Evolutionary conservation across 2,113 vertebrate genomes (phyloP).

Genomic region (Grammomys surdaster): DNA sequence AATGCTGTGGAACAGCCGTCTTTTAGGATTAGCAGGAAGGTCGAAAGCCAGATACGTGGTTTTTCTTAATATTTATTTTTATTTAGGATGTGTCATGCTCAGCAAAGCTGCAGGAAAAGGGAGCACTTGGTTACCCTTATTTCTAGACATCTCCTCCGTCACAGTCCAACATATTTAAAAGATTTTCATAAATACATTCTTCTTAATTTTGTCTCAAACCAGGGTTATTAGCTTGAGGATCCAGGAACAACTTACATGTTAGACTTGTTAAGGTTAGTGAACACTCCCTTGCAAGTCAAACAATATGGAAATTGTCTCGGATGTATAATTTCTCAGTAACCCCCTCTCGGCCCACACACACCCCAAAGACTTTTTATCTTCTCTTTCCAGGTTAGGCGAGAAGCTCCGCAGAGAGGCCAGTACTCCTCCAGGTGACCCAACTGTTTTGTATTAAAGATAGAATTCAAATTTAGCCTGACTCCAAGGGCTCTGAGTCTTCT

Average conservation of each 20-base stretch:
- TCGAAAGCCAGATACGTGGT: not conserved
- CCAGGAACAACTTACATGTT: conserved; percentile 5
- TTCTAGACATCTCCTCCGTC: not conserved
- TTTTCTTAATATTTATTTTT: conserved; percentile 66
- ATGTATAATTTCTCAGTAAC: conserved; percentile 40
- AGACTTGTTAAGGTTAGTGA: conserved; percentile 33
- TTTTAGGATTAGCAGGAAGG: not conserved
- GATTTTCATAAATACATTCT: conserved; percentile 55
- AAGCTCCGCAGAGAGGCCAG: not conserved
- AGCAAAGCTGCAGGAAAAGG: not conserved
- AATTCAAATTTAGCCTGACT: not conserved
- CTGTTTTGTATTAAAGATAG: not conserved
- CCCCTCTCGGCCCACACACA: no score
- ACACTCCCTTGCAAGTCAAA: not conserved
- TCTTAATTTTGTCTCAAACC: conserved; percentile 43
- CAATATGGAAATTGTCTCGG: conserved; percentile 26
- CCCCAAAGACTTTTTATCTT: conserved; percentile 28
- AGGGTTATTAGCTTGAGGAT: conserved; percentile 33
- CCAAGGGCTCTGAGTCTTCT: not conserved
- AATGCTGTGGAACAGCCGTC: not conserved
- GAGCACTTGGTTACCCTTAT: not conserved
- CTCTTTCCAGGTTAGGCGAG: conserved; percentile 55
- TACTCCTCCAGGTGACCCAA: not conserved
- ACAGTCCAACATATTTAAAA: not conserved
- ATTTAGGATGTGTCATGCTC: conserved; percentile 26